Conservation (phyloP, 1,140 invertebrate species). For the Drosophila burlai region DNA sequence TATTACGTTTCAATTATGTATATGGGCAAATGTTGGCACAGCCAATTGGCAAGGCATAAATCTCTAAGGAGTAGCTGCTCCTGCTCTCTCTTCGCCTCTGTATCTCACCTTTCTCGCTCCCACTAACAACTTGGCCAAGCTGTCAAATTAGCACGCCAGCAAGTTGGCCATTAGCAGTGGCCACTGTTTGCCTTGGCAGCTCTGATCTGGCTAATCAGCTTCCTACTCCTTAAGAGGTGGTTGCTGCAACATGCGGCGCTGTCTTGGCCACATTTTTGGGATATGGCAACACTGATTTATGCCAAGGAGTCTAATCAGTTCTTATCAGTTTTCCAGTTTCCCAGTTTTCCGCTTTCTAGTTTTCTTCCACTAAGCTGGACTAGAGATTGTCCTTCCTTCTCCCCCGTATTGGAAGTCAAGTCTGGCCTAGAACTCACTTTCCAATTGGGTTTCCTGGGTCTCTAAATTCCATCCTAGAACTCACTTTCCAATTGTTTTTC, state of each 20-base stretch:
- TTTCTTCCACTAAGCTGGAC: not conserved
- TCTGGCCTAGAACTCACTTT: not conserved
- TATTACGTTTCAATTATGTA: constrained; percentile 83
- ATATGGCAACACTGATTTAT: constrained; percentile 26
- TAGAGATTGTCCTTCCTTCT: not conserved
- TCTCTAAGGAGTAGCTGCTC: constrained; percentile 34
- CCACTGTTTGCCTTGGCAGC: constrained; percentile 35
- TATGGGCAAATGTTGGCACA: constrained; percentile 75
- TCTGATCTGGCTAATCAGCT: constrained; percentile 51
- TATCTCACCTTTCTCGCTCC: constrained; percentile 6
- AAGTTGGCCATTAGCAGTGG: constrained; percentile 43
- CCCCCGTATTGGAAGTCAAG: too few relatives aligned
- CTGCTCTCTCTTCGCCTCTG: constrained; percentile 11
- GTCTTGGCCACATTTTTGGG: constrained; percentile 11
- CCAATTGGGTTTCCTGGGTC: not conserved
- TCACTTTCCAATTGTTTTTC: constrained; percentile 27
- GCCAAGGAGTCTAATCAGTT: constrained; percentile 26
- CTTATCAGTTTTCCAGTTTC: constrained; percentile 13
- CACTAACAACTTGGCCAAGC: constrained; percentile 19
- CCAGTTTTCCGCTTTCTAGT: not conserved
- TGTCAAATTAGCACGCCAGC: constrained; percentile 74
- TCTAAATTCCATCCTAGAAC: not conserved
- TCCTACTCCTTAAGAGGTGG: constrained; percentile 36
- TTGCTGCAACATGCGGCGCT: constrained; percentile 4
- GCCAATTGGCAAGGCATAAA: constrained; percentile 78